phyloP scores from a whole-genome alignment of 1,140 invertebrate species.

The Ceratina japonica region DNA sequence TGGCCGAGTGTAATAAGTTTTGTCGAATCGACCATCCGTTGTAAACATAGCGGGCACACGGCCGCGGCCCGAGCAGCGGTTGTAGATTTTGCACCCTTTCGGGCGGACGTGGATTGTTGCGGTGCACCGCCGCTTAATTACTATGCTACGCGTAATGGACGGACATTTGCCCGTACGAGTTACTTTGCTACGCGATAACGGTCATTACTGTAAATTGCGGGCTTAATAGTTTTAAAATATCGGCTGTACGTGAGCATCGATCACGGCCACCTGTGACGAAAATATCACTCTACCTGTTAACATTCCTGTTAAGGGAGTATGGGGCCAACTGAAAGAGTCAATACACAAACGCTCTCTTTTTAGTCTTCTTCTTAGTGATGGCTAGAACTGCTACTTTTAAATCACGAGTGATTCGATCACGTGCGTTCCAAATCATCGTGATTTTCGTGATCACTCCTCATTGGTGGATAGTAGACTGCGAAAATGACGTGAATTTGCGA shows the following conservation, averaged over 20 bases:
- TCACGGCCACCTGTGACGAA: conserved; percentile 40
- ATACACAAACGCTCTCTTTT: too few species aligned
- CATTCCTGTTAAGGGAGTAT: too few species aligned
- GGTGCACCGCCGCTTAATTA: conserved; percentile 63
- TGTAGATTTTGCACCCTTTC: conserved; percentile 57
- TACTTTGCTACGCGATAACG: conserved; percentile 53
- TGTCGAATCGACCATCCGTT: conserved; percentile 55
- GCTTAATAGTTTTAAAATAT: conserved; percentile 53
- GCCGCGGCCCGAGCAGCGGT: not conserved
- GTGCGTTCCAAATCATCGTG: too few species aligned
- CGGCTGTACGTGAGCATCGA: conserved; percentile 11
- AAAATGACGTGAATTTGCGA: too few species aligned
- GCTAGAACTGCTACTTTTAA: too few species aligned
- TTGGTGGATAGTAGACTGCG: too few species aligned
- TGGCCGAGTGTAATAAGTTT: conserved; percentile 53
- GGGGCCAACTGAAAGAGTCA: too few species aligned
- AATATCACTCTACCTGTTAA: conserved; percentile 4
- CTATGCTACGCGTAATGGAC: conserved; percentile 52
- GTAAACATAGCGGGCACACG: conserved; percentile 38
- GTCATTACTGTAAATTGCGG: conserved; percentile 41
- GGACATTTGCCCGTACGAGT: conserved; percentile 57
- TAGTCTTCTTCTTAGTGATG: too few species aligned
- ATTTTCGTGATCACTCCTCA: too few species aligned
- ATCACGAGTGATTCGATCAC: too few species aligned
- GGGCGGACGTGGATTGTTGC: conserved; percentile 58